These are phyloP conservation scores for Galeruca laticollis DNA, from an alignment of 2,888 invertebrate species.

Conservation along the genomic window DNA sequence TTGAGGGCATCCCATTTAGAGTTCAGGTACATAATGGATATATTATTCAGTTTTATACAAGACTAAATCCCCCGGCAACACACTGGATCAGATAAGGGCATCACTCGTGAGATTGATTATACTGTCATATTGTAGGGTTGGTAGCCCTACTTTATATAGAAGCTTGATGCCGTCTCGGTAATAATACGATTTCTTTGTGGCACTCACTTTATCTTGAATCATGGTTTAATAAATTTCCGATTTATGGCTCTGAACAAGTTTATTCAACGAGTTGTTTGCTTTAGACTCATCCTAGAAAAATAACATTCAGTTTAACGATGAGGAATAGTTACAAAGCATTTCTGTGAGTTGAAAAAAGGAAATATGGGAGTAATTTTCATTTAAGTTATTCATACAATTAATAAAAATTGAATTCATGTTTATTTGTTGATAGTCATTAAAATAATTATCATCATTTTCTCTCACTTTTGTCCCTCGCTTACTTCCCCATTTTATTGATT, in stretches of 20 bases:
- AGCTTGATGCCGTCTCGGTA: constrained; percentile 29
- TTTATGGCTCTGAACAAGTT: constrained; percentile 18
- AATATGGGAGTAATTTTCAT: too few relatives aligned
- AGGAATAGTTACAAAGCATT: too few relatives aligned
- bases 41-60: constrained; percentile 38
- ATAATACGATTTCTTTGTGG: constrained; percentile 33
- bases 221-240: constrained; percentile 32
- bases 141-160: constrained; percentile 27
- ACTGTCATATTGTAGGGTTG: constrained; percentile 36
- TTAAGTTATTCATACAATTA: too few relatives aligned
- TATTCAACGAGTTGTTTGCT: not conserved
- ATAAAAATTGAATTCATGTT: too few relatives aligned
- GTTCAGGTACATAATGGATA: constrained; percentile 35
- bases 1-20: constrained; percentile 28
- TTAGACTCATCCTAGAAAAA: constrained; percentile 1
- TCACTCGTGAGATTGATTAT: constrained; percentile 37
- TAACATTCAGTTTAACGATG: not conserved
- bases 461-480: too few relatives aligned
- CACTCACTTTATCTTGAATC: constrained; percentile 29
- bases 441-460: too few relatives aligned
- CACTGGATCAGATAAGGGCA: constrained; percentile 34
- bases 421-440: too few relatives aligned
- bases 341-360: too few relatives aligned
- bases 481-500: too few relatives aligned
- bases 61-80: constrained; percentile 30